These are phyloP conservation scores for Pseudochromis fuscus DNA, from an alignment of 2,797 vertebrate species.

Conservation along the genomic window DNA sequence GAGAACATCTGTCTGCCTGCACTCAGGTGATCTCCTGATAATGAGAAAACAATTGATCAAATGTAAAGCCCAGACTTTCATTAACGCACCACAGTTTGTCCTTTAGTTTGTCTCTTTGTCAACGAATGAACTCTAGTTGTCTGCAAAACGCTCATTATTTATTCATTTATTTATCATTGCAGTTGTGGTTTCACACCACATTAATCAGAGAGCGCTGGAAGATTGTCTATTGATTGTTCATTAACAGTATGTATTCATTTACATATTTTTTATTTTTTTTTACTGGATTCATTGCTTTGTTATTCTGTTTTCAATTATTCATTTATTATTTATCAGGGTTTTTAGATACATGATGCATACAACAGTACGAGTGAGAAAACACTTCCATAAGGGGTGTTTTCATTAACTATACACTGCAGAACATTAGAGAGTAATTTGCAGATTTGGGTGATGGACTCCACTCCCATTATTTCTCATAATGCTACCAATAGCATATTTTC, in stretches of 20 bases:
- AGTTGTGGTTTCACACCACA: neutral
- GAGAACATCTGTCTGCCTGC: constrained; percentile 52
- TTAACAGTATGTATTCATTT: constrained; percentile 2
- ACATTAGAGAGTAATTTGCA: neutral
- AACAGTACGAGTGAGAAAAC: neutral
- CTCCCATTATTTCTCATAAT: constrained; percentile 19
- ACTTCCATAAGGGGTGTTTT: neutral
- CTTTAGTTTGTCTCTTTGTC: constrained; percentile 4
- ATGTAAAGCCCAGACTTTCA: neutral
- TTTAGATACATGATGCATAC: neutral
- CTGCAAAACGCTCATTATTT: constrained; percentile 14
- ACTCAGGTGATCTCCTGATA: constrained; percentile 47
- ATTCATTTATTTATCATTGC: constrained; percentile 3
- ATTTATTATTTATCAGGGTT: neutral
- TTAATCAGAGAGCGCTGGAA: neutral
- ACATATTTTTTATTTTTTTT: no score
- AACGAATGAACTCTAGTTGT: neutral
- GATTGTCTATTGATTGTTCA: neutral
- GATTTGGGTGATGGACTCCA: neutral
- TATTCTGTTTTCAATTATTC: neutral
- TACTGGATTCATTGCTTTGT: neutral
- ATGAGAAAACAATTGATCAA: constrained; percentile 22
- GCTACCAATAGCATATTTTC: neutral
- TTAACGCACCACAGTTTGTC: neutral
- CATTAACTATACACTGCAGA: neutral